These are phyloP conservation scores for Drosophila anomalipes DNA, from an alignment of 2,888 invertebrate genomes.

Conservation along the genomic window DNA sequence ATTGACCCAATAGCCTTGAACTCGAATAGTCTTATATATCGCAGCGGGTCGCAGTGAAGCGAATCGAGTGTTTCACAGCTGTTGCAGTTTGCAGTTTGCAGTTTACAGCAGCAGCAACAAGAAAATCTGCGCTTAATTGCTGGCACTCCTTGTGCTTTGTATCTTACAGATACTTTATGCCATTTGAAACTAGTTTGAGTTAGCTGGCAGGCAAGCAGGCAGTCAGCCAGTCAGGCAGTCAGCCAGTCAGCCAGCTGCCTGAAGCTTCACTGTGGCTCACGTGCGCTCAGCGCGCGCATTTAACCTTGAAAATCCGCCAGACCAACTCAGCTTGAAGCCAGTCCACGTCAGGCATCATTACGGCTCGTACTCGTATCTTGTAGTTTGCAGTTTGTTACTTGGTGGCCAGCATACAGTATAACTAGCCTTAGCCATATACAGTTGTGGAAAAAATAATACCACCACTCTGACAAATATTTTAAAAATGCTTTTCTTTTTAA, in stretches of 20 bases:
- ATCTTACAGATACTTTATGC: conserved; percentile 76
- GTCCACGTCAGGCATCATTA: conserved; percentile 58
- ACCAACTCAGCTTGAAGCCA: conserved; percentile 34
- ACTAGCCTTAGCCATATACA: conserved; percentile 32
- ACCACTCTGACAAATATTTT: background rate
- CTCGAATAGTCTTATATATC: conserved; percentile 56
- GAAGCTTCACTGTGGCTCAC: conserved; percentile 67
- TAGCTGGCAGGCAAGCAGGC: conserved; percentile 27
- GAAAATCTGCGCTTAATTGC: conserved; percentile 74
- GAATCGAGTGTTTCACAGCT: conserved; percentile 45
- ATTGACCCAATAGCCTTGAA: conserved; percentile 82
- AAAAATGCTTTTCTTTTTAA: background rate
- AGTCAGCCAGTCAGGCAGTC: conserved; percentile 21
- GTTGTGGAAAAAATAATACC: background rate
- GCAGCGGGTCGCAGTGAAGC: conserved; percentile 29
- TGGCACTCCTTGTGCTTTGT: conserved; percentile 67
- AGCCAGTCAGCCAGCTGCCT: conserved; percentile 56
- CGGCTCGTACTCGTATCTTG: conserved; percentile 38
- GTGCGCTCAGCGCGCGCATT: conserved; percentile 65
- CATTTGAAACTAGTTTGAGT: conserved; percentile 79
- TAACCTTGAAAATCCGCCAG: conserved; percentile 83
- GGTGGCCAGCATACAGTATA: conserved; percentile 58
- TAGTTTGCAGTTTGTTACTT: conserved; percentile 8
- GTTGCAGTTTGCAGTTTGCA: conserved; percentile 53
- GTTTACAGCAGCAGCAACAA: conserved; percentile 12